phyloP scores from a whole-genome alignment of 2,888 invertebrate species.

The Melinaea marsaeus region DNA sequence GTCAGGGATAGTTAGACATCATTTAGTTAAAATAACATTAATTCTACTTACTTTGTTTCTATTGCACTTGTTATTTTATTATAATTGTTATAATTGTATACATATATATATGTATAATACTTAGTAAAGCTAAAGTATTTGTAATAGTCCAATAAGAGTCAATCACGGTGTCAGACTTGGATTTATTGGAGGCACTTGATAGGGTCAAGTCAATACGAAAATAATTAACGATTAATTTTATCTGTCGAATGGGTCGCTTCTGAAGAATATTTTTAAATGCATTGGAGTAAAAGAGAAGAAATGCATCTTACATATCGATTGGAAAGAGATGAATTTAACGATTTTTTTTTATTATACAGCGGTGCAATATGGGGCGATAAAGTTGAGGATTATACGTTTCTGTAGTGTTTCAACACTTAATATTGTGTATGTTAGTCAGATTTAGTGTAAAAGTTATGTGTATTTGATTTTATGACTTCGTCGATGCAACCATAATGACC shows the following conservation, averaged over 20 bases:
- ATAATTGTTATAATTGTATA: neutral
- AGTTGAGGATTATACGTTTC: conserved; percentile 3
- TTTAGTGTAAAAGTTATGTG: conserved; percentile 4
- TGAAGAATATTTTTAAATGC: neutral
- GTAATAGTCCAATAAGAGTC: conserved; percentile 31
- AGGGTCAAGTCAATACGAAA: conserved; percentile 39
- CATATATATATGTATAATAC: neutral
- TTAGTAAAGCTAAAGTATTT: neutral
- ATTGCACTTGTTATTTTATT: too few species aligned
- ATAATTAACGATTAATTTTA: conserved; percentile 59
- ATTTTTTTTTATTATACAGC: conserved; percentile 14
- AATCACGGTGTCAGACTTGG: conserved; percentile 31
- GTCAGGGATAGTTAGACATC: neutral
- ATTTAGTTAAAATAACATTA: neutral
- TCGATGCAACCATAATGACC: neutral
- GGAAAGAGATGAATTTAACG: conserved; percentile 9
- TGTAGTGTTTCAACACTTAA: conserved; percentile 6
- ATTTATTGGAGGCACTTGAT: conserved; percentile 44
- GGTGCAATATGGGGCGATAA: neutral
- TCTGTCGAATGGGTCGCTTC: conserved; percentile 29
- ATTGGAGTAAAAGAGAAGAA: conserved; percentile 10
- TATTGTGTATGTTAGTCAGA: conserved; percentile 2
- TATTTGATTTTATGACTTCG: neutral
- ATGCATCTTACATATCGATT: neutral
- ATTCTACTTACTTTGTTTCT: too few species aligned